Conservation (phyloP, 2,797 vertebrate genomes). For the Chromobotia macracanthus region DNA sequence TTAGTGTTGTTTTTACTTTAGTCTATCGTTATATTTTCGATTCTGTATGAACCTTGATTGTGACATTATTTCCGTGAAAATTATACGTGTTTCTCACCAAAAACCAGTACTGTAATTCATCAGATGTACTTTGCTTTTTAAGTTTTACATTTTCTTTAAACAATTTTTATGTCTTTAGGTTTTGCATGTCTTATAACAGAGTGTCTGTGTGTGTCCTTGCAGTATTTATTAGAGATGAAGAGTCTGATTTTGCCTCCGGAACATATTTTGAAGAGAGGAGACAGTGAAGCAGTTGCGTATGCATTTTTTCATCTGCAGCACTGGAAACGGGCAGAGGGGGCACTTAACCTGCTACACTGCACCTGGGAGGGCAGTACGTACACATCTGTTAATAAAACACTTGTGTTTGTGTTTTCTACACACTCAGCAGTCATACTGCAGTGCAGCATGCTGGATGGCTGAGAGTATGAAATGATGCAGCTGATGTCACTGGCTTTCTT, state of each 20-base stretch:
- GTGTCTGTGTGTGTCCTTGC: conserved; percentile 48
- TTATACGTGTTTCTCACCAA: not conserved
- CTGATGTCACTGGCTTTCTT: not conserved
- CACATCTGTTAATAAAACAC: not conserved
- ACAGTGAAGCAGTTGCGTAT: conserved; percentile 97
- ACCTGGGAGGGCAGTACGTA: conserved; percentile 96
- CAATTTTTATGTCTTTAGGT: no score
- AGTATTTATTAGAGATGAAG: conserved; percentile 99
- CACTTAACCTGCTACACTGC: conserved; percentile 94
- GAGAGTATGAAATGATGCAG: not conserved
- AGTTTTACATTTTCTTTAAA: no score
- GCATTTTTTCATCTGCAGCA: conserved; percentile 99
- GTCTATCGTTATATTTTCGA: no score
- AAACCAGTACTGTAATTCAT: not conserved
- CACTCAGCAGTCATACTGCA: not conserved
- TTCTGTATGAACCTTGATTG: no score
- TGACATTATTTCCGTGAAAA: not conserved
- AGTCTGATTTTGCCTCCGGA: conserved; percentile 98
- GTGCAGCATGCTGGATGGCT: not conserved
- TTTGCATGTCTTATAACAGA: not conserved
- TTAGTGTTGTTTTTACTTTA: no score
- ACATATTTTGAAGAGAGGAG: conserved; percentile 96
- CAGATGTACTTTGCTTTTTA: not conserved
- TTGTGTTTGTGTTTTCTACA: not conserved
- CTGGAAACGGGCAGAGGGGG: conserved; percentile 98